Evolutionary conservation across 2,113 vertebrate species (phyloP).

Genomic region (Chloroceryle aenea): DNA sequence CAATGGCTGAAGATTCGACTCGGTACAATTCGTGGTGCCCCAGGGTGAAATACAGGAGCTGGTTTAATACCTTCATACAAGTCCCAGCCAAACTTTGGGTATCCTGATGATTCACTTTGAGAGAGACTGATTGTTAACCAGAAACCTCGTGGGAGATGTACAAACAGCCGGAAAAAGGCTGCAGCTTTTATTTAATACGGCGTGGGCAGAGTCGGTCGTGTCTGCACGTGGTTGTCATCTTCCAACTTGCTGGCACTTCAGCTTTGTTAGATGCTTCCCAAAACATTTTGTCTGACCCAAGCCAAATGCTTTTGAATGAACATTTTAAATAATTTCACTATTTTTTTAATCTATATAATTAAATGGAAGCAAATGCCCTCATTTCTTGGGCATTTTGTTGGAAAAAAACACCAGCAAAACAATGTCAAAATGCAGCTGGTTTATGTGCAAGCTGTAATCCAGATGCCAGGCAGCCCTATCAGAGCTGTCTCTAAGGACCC

Average conservation of each 20-base stretch:
- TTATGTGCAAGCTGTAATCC: neutral
- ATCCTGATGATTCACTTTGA: rapidly evolving
- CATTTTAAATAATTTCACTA: neutral
- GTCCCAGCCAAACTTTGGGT: rapidly evolving
- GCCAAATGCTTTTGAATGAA: neutral
- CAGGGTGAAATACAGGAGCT: rapidly evolving
- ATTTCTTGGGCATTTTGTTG: neutral
- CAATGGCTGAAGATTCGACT: rapidly evolving
- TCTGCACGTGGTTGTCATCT: rapidly evolving
- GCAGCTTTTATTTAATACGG: rapidly evolving
- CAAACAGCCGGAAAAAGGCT: neutral
- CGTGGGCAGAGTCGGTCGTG: rapidly evolving
- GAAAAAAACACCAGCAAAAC: neutral
- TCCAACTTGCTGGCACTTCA: neutral
- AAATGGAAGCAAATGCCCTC: neutral
- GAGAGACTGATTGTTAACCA: rapidly evolving
- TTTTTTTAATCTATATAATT: neutral
- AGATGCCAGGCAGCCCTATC: rapidly evolving
- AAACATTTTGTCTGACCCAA: neutral
- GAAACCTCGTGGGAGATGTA: neutral
- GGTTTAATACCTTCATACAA: neutral
- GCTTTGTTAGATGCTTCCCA: neutral
- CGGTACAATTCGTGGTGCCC: rapidly evolving
- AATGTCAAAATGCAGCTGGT: rapidly evolving
- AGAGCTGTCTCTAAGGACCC: neutral